Conservation (phyloP, 2,888 invertebrate species). For the Lottia gigantea region DNA sequence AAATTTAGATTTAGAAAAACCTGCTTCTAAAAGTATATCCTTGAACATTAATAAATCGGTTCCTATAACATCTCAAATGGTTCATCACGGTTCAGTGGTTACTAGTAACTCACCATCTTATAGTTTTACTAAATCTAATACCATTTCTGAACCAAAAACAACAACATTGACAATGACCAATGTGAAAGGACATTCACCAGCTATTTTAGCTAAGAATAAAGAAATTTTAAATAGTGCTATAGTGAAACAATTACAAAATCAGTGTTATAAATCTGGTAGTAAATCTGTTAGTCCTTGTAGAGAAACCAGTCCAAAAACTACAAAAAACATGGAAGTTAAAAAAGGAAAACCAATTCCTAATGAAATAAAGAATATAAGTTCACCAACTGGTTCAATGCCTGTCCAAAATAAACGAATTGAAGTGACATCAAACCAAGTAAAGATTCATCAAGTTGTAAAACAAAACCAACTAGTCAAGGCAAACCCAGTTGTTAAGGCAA, state of each 20-base stretch:
- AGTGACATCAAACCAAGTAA: no score
- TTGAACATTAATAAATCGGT: background rate
- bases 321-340: no score
- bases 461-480: no score
- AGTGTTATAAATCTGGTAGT: background rate
- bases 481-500: no score
- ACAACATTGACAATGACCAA: background rate
- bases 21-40: background rate
- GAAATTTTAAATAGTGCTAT: constrained; percentile 1
- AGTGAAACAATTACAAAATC: constrained; percentile 4
- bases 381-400: no score
- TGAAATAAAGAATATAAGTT: no score
- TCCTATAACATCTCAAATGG: background rate
- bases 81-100: background rate
- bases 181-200: background rate
- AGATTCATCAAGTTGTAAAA: no score
- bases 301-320: no score
- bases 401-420: no score
- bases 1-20: constrained; percentile 16
- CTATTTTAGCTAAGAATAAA: constrained; percentile 1
- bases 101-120: background rate
- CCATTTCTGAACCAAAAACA: background rate
- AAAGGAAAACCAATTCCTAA: no score
- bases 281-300: background rate
- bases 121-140: background rate